A percentile compares a stretch with the other conserved stretches of the same genome.
These are phyloP conservation scores for Rallus limicola DNA, from an alignment of 2,113 vertebrate species.

Conservation along the genomic window DNA sequence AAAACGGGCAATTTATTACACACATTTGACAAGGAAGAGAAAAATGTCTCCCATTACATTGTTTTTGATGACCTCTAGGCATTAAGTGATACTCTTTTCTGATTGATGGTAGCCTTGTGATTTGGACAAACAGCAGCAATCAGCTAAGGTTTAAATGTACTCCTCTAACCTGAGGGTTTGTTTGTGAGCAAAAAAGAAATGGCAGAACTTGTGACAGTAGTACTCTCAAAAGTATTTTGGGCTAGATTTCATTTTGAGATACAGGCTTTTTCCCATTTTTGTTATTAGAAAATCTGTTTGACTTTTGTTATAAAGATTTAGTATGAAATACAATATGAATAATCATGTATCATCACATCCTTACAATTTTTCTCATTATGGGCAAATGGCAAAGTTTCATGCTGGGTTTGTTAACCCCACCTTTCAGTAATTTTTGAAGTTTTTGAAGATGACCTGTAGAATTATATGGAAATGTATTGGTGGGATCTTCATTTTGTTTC, in stretches of 20 bases:
- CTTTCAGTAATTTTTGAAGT: background rate
- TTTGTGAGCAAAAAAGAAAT: background rate
- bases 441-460: background rate
- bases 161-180: background rate
- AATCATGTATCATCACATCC: background rate
- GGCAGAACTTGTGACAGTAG: background rate
- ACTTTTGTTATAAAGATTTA: background rate
- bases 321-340: background rate
- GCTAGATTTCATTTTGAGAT: background rate
- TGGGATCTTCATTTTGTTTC: background rate
- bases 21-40: background rate
- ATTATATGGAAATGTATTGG: background rate
- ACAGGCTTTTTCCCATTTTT: background rate
- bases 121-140: slow-evolving; percentile 5
- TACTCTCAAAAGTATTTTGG: background rate
- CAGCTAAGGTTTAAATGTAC: background rate
- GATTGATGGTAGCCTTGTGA: background rate
- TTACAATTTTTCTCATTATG: background rate
- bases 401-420: background rate
- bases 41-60: background rate
- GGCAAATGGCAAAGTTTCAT: background rate
- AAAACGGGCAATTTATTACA: background rate
- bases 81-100: background rate
- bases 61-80: background rate
- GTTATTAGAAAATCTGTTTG: background rate